Evolutionary conservation across 2,797 vertebrate species (phyloP), one percentile per base, ranked within the genome.

Genomic region (Synanceia verrucosa): DNA sequence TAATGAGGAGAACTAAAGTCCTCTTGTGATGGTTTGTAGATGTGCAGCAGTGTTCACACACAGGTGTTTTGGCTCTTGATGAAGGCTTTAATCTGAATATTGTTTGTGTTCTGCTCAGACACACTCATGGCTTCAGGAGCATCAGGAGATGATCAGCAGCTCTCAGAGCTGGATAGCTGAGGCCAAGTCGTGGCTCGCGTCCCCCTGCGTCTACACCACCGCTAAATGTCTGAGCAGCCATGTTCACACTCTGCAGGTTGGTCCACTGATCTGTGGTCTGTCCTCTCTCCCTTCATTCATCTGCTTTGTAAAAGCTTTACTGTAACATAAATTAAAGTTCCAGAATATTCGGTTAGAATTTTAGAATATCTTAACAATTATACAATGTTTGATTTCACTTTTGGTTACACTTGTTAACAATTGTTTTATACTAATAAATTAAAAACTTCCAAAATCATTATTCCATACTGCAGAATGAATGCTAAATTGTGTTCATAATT

Each of bases 91-190:
- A 21, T 11, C 5, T 19, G 7, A 9, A 2, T 56, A 0, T 4
- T 44, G 28, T 62, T 29, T 59, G 26, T 75, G 31, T 73, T 33
- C 9, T 58, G 23, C 1, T 72, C 90, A 99, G 97, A 94, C 96
- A 65, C 90, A 91, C 2, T 77, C 69, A 18, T 96, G 95, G 91
- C 89, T 96, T 43, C 95, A 96, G 89, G 95, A 98, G 56, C 97
- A 96, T 37, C 77, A 92, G n/a, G 97, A 99, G 63, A 95, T 96
- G 90, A 85, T 98, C 77, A 94, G 89, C 73, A 95, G 92, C 39
- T 93, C 94, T 1, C 83, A 91, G 43, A 86, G 78, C 33, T 99
- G 97, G 98, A 94, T 97, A 83, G 73, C 89, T 10, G 96, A 94
- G 52, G 95, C 95, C 18, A 88, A 88, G 57, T 78, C 28, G 4